These are phyloP conservation scores for Eptesicus fuscus DNA, from an alignment of 2,113 vertebrate species.

Conservation along the genomic window DNA sequence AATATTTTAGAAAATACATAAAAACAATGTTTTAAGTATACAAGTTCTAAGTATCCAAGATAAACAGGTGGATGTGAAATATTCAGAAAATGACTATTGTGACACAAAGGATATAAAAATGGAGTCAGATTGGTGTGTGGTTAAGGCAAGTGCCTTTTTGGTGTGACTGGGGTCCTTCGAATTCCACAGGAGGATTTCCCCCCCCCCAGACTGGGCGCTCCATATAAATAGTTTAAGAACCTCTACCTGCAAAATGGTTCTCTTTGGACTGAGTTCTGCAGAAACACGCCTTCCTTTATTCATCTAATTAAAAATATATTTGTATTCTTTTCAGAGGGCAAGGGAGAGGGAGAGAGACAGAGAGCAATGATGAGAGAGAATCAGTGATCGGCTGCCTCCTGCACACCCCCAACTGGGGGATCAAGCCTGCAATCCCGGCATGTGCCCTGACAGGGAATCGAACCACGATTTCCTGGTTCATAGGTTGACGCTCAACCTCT, in stretches of 20 bases:
- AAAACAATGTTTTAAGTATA: neutral
- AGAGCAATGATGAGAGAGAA: no score
- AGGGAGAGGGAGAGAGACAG: no score
- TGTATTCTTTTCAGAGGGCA: no score
- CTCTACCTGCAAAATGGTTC: neutral
- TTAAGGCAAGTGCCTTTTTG: neutral
- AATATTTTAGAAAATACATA: neutral
- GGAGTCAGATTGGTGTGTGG: neutral
- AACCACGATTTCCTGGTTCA: no score
- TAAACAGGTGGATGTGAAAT: neutral
- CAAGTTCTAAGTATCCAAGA: neutral
- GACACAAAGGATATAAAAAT: neutral
- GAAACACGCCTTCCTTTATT: neutral
- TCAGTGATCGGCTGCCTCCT: no score
- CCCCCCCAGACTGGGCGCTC: neutral
- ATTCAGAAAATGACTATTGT: neutral
- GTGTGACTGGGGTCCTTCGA: neutral
- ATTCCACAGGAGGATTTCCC: neutral
- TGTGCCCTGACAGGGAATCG: no score
- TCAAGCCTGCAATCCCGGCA: no score
- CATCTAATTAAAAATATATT: no score
- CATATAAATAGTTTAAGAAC: neutral
- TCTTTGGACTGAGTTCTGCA: neutral
- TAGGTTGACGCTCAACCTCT: no score
- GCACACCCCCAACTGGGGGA: no score